Evolutionary conservation across 2,797 vertebrate genomes (phyloP).

Genomic region (Periophthalmus magnuspinnatus): DNA sequence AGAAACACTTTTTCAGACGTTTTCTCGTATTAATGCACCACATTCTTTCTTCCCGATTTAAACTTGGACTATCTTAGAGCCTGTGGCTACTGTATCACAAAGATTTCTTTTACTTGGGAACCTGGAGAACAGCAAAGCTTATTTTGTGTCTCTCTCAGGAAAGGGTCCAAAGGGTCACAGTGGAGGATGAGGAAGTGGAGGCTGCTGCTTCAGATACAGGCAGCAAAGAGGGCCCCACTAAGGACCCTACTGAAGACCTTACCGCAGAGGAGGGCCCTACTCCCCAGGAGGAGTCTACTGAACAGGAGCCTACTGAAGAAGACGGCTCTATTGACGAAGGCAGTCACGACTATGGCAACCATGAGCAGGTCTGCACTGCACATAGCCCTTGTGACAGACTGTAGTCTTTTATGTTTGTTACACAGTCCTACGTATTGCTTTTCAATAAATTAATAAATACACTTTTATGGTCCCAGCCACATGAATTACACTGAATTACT

Average conservation of each 20-base stretch:
- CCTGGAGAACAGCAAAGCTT: not conserved
- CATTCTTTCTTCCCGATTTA: too few relatives aligned
- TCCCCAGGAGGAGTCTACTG: not conserved
- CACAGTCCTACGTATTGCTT: too few relatives aligned
- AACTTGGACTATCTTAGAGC: too few relatives aligned
- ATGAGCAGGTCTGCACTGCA: too few relatives aligned
- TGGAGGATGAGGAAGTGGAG: conserved; percentile 62
- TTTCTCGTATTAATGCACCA: too few relatives aligned
- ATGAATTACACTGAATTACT: not conserved
- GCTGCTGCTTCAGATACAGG: conserved; percentile 34
- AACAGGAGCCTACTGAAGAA: not conserved
- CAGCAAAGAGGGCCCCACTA: conserved; percentile 33
- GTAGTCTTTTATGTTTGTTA: too few relatives aligned
- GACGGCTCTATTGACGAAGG: not conserved
- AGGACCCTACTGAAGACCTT: not conserved
- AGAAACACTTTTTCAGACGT: too few relatives aligned
- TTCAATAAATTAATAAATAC: too few relatives aligned
- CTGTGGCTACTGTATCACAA: too few relatives aligned
- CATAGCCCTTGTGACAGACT: too few relatives aligned
- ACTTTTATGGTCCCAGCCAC: too few relatives aligned
- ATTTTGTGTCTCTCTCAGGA: conserved; percentile 41
- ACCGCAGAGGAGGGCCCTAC: not conserved
- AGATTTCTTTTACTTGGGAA: not conserved
- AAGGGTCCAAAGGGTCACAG: conserved; percentile 37
- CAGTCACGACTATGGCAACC: too few relatives aligned